A percentile compares a stretch with the other conserved stretches of the same genome.
These are phyloP conservation scores for Naja naja DNA, from an alignment of 2,113 vertebrate species.

Conservation along the genomic window DNA sequence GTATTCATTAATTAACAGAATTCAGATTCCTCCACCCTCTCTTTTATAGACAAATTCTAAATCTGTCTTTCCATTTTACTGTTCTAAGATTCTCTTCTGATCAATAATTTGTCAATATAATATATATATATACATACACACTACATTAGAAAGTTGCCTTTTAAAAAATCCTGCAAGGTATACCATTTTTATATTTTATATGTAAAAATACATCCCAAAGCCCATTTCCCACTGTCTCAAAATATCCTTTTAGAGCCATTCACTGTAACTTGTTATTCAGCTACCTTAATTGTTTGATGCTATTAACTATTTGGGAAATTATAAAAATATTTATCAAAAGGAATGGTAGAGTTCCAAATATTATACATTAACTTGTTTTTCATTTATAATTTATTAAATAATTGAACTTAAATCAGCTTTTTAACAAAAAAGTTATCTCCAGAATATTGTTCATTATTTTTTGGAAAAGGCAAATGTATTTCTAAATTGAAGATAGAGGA, in stretches of 20 bases:
- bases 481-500: background rate
- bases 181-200: background rate
- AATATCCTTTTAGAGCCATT: background rate
- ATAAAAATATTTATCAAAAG: background rate
- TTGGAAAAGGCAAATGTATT: background rate
- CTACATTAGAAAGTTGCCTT: background rate
- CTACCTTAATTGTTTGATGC: background rate
- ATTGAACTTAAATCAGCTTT: background rate
- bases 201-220: background rate
- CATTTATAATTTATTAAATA: background rate
- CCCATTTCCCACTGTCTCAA: background rate
- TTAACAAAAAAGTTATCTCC: background rate
- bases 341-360: background rate
- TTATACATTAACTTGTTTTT: background rate
- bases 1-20: background rate
- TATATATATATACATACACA: too few species aligned
- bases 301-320: background rate
- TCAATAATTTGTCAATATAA: background rate
- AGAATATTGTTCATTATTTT: background rate
- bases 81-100: background rate
- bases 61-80: background rate
- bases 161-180: background rate
- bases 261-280: background rate
- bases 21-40: background rate
- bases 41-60: background rate